These are phyloP conservation scores for Chloroclysta siterata DNA, from an alignment of 2,888 invertebrate genomes.

Conservation along the genomic window DNA sequence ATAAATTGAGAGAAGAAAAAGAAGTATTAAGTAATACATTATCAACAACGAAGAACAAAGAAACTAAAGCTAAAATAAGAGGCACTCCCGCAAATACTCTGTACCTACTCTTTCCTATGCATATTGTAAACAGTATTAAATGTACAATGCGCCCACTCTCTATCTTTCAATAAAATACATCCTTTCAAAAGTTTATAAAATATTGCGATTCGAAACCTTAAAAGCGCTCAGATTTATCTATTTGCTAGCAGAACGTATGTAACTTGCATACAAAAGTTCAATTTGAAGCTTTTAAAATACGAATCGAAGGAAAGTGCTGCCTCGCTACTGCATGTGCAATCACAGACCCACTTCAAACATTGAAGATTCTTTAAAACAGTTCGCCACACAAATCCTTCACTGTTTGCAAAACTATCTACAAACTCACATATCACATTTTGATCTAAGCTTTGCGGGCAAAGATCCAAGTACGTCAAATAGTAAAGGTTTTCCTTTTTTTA, in stretches of 20 bases:
- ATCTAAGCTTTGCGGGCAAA: slow-evolving; percentile 29
- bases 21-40: too few relatives aligned
- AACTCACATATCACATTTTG: slow-evolving; percentile 38
- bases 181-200: slow-evolving; percentile 29
- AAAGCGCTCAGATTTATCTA: slow-evolving; percentile 32
- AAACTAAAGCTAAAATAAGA: not conserved
- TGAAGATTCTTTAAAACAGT: slow-evolving; percentile 53
- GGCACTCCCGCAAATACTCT: not conserved
- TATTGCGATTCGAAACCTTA: slow-evolving; percentile 31
- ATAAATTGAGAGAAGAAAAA: too few relatives aligned
- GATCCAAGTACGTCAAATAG: slow-evolving; percentile 16
- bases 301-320: slow-evolving; percentile 47
- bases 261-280: slow-evolving; percentile 38
- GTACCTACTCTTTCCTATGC: not conserved
- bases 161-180: slow-evolving; percentile 25
- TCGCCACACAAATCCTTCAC: slow-evolving; percentile 42
- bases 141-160: not conserved
- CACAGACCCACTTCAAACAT: slow-evolving; percentile 51
- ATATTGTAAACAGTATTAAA: slow-evolving; percentile 1
- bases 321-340: slow-evolving; percentile 50
- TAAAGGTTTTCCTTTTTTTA: not conserved
- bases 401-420: slow-evolving; percentile 39
- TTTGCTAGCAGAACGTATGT: slow-evolving; percentile 35
- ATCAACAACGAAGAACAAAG: not conserved
- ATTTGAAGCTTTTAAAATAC: slow-evolving; percentile 39